Percentiles rank a stretch among this genome's conserved stretches.
Conservation (phyloP, 2,113 vertebrate species). For the Oreochromis aureus region DNA sequence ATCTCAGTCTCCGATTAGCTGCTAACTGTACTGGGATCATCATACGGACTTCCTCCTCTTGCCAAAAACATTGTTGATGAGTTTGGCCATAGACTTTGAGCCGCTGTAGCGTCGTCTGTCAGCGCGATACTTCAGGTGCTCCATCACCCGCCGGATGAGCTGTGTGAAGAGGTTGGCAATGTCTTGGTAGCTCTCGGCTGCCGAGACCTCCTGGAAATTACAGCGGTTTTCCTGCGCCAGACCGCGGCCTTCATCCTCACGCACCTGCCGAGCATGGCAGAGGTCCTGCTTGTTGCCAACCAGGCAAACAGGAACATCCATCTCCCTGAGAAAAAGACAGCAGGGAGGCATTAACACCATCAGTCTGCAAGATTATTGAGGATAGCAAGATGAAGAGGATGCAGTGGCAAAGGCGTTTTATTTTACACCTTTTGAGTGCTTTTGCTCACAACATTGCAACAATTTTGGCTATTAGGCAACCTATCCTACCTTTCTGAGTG, state of each 20-base stretch:
- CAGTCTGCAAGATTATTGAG: not conserved
- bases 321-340: constrained; percentile 49
- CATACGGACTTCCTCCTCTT: constrained; percentile 76
- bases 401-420: not conserved
- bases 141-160: constrained; percentile 71
- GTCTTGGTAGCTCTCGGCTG: constrained; percentile 73
- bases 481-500: not conserved
- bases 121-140: constrained; percentile 62
- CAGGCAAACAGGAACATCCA: constrained; percentile 66
- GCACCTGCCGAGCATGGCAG: constrained; percentile 70
- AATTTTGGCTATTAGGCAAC: not conserved
- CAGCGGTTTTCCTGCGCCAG: constrained; percentile 68
- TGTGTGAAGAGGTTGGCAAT: constrained; percentile 71
- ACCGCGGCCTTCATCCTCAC: constrained; percentile 67
- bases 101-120: constrained; percentile 73
- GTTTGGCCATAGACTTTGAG: constrained; percentile 76
- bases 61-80: constrained; percentile 77
- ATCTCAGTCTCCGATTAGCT: not conserved
- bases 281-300: constrained; percentile 77
- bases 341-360: not conserved
- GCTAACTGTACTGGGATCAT: not conserved
- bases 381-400: not conserved
- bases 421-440: not conserved
- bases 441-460: not conserved
- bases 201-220: constrained; percentile 74